These are phyloP conservation scores for Lucilia sericata DNA, from an alignment of 1,140 invertebrate species.

Conservation along the genomic window DNA sequence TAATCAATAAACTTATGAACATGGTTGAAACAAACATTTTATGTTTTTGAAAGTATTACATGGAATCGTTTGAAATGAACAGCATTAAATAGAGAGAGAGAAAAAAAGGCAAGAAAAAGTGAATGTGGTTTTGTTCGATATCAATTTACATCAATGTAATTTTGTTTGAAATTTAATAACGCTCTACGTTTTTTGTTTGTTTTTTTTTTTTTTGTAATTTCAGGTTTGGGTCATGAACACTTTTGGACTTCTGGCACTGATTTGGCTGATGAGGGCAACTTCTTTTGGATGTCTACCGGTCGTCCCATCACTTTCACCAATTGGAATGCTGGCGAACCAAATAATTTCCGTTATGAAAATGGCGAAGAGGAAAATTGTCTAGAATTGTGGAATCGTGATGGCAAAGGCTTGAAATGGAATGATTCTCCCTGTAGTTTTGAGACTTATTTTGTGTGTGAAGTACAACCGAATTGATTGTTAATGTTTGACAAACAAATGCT, in stretches of 20 bases:
- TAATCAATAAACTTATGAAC: too few relatives aligned
- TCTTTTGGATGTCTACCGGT: conserved; percentile 94
- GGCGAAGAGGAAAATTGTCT: conserved; percentile 92
- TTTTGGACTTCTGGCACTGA: conserved; percentile 94
- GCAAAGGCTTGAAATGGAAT: conserved; percentile 92
- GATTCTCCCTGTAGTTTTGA: conserved; percentile 93
- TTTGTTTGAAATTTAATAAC: background rate
- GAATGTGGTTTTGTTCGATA: conserved; percentile 21
- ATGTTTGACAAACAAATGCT: background rate
- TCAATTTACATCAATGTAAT: background rate
- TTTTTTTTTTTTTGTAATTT: background rate
- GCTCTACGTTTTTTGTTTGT: background rate
- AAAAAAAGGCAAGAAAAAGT: background rate
- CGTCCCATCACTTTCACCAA: conserved; percentile 89
- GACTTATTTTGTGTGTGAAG: conserved; percentile 92
- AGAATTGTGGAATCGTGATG: conserved; percentile 91
- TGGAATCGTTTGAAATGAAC: background rate
- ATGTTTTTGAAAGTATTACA: background rate
- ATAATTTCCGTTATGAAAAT: conserved; percentile 93
- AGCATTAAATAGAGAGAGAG: background rate
- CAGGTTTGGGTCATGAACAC: conserved; percentile 85
- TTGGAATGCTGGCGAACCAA: conserved; percentile 90
- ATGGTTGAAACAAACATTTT: too few relatives aligned
- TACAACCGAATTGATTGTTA: conserved; percentile 69
- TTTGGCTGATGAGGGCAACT: conserved; percentile 87